Percentiles rank a stretch among this genome's conserved stretches.
These are phyloP conservation scores for Eupithecia centaureata DNA, from an alignment of 2,888 invertebrate species.

Conservation along the genomic window DNA sequence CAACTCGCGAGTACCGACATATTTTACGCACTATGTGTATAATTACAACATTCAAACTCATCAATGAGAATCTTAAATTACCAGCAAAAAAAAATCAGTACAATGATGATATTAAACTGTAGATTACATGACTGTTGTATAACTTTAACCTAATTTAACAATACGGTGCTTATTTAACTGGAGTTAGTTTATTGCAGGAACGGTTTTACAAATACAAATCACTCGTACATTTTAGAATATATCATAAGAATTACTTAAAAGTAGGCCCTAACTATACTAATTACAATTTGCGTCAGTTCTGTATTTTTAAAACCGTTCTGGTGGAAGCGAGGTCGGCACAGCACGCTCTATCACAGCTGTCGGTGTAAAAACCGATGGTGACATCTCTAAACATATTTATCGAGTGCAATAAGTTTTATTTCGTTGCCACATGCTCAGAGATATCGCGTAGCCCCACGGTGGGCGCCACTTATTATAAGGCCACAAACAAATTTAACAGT, in stretches of 20 bases:
- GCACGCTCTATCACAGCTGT: constrained; percentile 81
- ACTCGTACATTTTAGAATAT: constrained; percentile 50
- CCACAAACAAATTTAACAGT: constrained; percentile 79
- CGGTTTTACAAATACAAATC: constrained; percentile 63
- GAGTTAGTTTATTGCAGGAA: constrained; percentile 50
- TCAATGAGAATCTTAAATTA: neutral
- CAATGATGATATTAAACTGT: constrained; percentile 11
- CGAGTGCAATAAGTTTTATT: constrained; percentile 15
- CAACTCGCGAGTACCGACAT: neutral
- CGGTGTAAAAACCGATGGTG: constrained; percentile 61
- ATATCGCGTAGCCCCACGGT: constrained; percentile 62
- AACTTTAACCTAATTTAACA: constrained; percentile 34
- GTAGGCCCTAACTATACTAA: constrained; percentile 67
- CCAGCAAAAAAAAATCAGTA: constrained; percentile 13
- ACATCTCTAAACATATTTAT: constrained; percentile 53
- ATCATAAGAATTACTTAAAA: constrained; percentile 60
- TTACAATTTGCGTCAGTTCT: constrained; percentile 48
- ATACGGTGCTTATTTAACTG: constrained; percentile 27
- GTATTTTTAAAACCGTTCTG: constrained; percentile 59
- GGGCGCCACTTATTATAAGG: constrained; percentile 79
- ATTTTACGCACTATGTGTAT: neutral
- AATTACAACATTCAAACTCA: constrained; percentile 2
- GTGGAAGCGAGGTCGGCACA: constrained; percentile 72
- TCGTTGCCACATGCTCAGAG: constrained; percentile 48
- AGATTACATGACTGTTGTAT: constrained; percentile 15